Base-by-base conservation (phyloP, 2,888 invertebrate genomes). In the Periphyllus acericola region DNA sequence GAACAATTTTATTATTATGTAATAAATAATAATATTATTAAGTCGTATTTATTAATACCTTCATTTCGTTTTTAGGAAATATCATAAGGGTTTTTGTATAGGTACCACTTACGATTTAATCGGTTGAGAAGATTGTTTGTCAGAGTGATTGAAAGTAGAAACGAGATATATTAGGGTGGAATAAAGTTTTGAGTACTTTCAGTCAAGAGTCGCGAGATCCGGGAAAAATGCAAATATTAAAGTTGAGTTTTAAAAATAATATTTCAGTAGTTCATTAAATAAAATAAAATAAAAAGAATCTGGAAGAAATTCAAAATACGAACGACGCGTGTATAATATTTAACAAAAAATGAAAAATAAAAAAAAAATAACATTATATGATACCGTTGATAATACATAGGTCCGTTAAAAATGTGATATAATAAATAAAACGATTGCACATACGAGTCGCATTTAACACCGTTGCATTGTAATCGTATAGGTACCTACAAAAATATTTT, bases 111-210 rank as follows among this genome's bases (percentile, higher is more conserved):
- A 81, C 21, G 29, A 11, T 21, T 40, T 25, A 81, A 68, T 81
- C 66, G n/a, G 40, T 81, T 21, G 4, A 36, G 66, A 29, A 8
- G 21, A 68, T 71, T 72, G 52, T 52, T 72, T 82, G 52, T 34
- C 4, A 46, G 21, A 29, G 34, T 40, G n/a, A 72, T 72, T 72
- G 17, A 72, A 72, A 52, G 14, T n/a, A 46, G 2, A 21, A 40
- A 36, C 6, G 21, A 40, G 19, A 9, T 34, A 19, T 6, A 55
- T 19, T 46, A 2, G 21, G 29, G 46, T 25, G 6, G 46, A 82
- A 46, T 46, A 8, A 82, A 83, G 34, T 83, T 55, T 34, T 82
- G 55, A 82, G 34, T 72, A 78, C 40, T 21, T n/a, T 19, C 8
- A 72, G 72, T 82, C 25, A 34, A 72, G 32, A 82, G 52, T 52